Evolutionary conservation across 2,113 vertebrate species (phyloP), one percentile per base, ranked within the genome.

Genomic region (Antennarius striatus): DNA sequence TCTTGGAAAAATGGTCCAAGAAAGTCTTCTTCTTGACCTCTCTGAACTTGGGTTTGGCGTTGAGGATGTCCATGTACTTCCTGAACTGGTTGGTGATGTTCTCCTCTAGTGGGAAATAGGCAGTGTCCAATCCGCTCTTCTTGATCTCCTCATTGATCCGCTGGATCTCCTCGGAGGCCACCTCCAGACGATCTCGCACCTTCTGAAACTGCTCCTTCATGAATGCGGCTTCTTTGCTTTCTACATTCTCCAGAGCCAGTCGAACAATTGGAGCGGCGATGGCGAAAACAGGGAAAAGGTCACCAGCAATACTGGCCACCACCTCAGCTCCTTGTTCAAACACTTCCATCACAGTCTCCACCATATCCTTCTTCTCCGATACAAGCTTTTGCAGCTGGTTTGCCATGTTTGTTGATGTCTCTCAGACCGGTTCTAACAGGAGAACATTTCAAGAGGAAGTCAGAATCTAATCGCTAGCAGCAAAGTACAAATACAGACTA

Each of bases 21-120:
- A 94, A 93, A 1, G 76, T 68, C 78, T 92, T 92, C 83, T 93
- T 94, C 79, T 93, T 91, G 32, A 90, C 92, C 12, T 93, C 91
- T 36, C 86, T 10, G 76, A 87, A 93, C 68, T 93, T 84, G 2
- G 92, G 87, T 47, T 91, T 93, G 68, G 92, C 91, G 1, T 92
- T 93, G 16, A 93, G 91, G 78, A 94, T 90, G 76, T 93, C 93
- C 92, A 94, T 93, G 85, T 92, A 94, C 71, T 94, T 93, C 66
- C 93, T 88, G 79, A 94, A 94, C 77, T 93, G 92, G 80, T 93
- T 93, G 0, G 75, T 92, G 73, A 93, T 81, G 83, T 93, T 93
- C 69, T 93, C 92, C 68, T 93, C 93, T 39, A 92, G 75, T 0
- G 91, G 81, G 79, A 93, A 93, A 49, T 93, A 94, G 13, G 82